Conservation (phyloP, 2,797 vertebrate species). For the Emydoidea blandingii region DNA sequence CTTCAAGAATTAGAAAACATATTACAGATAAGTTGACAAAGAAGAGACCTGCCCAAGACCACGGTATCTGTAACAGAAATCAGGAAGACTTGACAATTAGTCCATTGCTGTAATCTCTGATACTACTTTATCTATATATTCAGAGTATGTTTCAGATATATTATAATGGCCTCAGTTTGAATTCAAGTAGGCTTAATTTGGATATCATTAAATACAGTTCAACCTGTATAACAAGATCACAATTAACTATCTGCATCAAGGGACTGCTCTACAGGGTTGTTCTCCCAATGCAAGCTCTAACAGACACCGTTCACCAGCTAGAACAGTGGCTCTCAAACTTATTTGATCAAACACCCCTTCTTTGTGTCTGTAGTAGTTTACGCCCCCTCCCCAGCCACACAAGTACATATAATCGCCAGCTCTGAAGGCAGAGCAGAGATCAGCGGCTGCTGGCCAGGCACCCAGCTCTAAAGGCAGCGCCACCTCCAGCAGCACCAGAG, state of each 20-base stretch:
- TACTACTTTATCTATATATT: not conserved
- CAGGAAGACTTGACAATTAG: not conserved
- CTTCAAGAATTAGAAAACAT: not conserved
- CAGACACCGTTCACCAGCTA: not conserved
- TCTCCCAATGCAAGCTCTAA: not conserved
- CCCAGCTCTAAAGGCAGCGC: not conserved
- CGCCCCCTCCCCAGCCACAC: not conserved
- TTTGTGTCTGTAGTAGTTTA: not conserved
- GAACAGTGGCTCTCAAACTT: not conserved
- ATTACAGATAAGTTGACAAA: conserved; percentile 12
- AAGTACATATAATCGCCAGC: not conserved
- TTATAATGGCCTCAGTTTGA: not conserved
- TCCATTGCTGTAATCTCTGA: not conserved
- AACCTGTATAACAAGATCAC: not conserved
- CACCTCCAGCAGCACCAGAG: not conserved
- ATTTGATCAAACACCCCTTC: not conserved
- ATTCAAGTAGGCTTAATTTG: conserved; percentile 34
- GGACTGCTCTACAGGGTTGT: not conserved
- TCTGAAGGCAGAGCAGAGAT: not conserved
- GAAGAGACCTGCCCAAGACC: conserved; percentile 22
- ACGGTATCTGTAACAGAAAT: not conserved
- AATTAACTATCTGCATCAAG: conserved; percentile 15
- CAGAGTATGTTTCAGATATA: not conserved
- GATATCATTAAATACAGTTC: not conserved
- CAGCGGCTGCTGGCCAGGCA: no score